These are phyloP conservation scores for Chrysolina americana DNA, from an alignment of 2,888 invertebrate genomes.

Conservation along the genomic window DNA sequence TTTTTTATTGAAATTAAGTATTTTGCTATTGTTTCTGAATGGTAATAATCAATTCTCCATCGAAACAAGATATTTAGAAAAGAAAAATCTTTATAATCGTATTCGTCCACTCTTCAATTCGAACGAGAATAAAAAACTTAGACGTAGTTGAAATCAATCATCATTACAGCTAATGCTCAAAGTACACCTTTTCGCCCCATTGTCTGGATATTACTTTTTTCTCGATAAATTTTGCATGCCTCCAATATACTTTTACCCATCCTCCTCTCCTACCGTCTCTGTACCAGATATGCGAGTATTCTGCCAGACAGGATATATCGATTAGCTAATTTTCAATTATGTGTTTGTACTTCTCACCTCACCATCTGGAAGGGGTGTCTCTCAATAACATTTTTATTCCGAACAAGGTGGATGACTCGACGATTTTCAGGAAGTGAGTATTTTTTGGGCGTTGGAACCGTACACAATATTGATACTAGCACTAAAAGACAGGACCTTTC, in stretches of 20 bases:
- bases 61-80: background rate
- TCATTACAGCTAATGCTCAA: slow-evolving; percentile 29
- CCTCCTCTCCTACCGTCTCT: slow-evolving; percentile 38
- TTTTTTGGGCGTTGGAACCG: background rate
- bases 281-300: slow-evolving; percentile 40
- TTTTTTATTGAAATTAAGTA: too few species aligned
- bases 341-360: slow-evolving; percentile 46
- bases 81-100: background rate
- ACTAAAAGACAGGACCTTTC: too few species aligned
- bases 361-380: slow-evolving; percentile 41
- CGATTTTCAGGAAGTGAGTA: background rate
- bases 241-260: slow-evolving; percentile 39
- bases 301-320: slow-evolving; percentile 47
- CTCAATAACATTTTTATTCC: slow-evolving; percentile 6
- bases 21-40: too few species aligned
- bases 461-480: background rate
- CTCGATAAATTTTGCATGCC: slow-evolving; percentile 44
- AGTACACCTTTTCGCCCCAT: slow-evolving; percentile 31
- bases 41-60: background rate
- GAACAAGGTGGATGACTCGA: background rate
- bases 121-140: background rate
- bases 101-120: background rate
- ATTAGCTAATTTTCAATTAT: slow-evolving; percentile 48
- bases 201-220: slow-evolving; percentile 39
- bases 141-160: slow-evolving; percentile 29